Evolutionary conservation across 2,113 vertebrate species (phyloP).

Genomic region (Stercorarius parasiticus): DNA sequence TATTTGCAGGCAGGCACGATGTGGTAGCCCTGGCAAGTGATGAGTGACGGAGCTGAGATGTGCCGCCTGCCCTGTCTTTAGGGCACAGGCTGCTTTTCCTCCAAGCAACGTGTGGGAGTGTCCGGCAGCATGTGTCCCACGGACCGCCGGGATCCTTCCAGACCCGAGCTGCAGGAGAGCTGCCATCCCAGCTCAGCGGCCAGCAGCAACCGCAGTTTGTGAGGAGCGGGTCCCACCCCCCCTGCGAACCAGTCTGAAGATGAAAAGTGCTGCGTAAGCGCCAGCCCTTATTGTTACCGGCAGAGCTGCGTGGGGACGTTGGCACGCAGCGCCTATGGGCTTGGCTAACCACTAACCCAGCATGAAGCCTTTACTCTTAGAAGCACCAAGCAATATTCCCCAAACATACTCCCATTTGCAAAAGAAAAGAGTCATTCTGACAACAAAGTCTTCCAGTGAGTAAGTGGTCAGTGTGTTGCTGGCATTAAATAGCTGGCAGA

Average conservation of each 20-base stretch:
- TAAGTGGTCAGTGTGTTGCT: neutral
- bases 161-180: neutral
- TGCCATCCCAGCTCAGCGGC: neutral
- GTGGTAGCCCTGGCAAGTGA: neutral
- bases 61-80: neutral
- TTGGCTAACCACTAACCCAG: neutral
- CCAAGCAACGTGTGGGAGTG: neutral
- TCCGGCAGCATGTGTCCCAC: neutral
- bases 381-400: neutral
- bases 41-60: neutral
- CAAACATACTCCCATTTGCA: neutral
- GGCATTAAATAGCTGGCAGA: neutral
- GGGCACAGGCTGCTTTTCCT: neutral
- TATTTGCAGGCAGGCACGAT: neutral
- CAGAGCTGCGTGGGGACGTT: neutral
- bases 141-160: rapidly evolving
- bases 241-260: neutral
- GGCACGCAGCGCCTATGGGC: neutral
- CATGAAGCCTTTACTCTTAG: neutral
- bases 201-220: neutral
- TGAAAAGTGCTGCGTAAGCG: neutral
- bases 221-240: neutral
- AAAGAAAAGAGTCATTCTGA: neutral
- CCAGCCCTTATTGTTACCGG: neutral
- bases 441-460: neutral